A percentile compares a stretch with the other conserved stretches of the same genome.
phyloP scores from a whole-genome alignment of 2,113 vertebrate genomes.

The Candoia aspera region DNA sequence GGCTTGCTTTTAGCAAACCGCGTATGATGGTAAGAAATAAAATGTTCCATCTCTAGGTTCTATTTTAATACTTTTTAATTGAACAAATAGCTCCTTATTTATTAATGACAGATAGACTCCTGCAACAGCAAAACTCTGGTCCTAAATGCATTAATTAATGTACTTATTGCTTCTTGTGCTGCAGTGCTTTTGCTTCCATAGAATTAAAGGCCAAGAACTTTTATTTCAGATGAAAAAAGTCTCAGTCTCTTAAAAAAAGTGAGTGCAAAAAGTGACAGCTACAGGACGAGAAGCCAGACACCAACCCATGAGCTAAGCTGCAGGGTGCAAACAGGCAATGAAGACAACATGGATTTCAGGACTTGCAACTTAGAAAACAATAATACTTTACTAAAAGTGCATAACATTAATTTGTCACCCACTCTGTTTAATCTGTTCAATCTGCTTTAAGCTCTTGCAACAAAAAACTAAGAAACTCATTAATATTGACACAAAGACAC shows the following conservation, averaged over 20 bases:
- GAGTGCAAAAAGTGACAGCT: not conserved
- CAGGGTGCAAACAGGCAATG: not conserved
- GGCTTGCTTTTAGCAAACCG: not conserved
- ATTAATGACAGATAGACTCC: not conserved
- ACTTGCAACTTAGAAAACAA: conserved; percentile 26
- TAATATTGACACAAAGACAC: not conserved
- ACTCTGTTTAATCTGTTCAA: conserved; percentile 10
- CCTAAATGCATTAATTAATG: not conserved
- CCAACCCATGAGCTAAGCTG: not conserved
- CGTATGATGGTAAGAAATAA: not conserved
- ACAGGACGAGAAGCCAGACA: not conserved
- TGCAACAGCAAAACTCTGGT: not conserved
- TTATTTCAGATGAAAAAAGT: not conserved
- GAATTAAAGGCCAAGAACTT: not conserved
- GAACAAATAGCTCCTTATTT: not conserved
- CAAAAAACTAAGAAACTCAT: conserved; percentile 12
- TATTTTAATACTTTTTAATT: not conserved
- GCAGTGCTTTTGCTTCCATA: not conserved
- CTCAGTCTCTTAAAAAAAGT: not conserved
- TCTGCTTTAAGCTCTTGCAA: conserved; percentile 19
- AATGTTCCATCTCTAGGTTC: not conserved
- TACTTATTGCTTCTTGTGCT: not conserved
- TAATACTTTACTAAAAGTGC: conserved; percentile 19
- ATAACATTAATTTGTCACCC: conserved; percentile 24
- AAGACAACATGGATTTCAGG: not conserved